Evolutionary conservation across 1,140 invertebrate species (phyloP), one percentile per base, ranked within the genome.

Genomic region (Bombus difficillimus): DNA sequence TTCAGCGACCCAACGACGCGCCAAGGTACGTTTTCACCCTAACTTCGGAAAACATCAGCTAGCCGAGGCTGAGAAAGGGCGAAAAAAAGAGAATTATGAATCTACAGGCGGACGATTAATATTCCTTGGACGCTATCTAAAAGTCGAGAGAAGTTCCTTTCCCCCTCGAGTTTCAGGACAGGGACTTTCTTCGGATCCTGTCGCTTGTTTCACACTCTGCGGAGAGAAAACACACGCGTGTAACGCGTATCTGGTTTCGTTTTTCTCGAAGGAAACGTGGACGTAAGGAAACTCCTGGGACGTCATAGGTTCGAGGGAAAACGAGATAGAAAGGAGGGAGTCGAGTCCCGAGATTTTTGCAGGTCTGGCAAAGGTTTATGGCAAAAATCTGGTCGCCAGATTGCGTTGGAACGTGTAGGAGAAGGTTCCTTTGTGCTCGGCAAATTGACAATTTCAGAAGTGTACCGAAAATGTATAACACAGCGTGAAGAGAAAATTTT

Each of bases 351-450:
- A 28, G 6, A 69, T 71, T 84, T 74, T 75, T 39, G 76, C 66
- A 1, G 32, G 32, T 2, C 37, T 2, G 10, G 5, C 8, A n/a
- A n/a, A n/a, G n/a, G 43, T 9, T 28, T 28, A 2, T 66, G 34
- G 64, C 47, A 6, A 15, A 62, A 88, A 83, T 71, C 28, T 88
- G 75, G 34, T 66, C 22, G 18, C 62, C 76, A 88, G 25, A 85
- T 84, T 87, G 53, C 32, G 9, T 39, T 4, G 10, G 13, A 71
- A 71, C 34, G 37, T 2, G 37, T 6, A 0, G 8, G 1, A 28
- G 10, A 25, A n/a, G 28, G 28, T 18, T 66, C 6, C 32, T 34
- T 13, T 3, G 59, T n/a, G 3, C 59, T 4, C 0, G 5, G 5
- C 47, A 53, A 53, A 53, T 53, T 22, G 47, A 53, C 47, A 53